phyloP scores from a whole-genome alignment of 2,797 vertebrate species.

The Mus caroli region DNA sequence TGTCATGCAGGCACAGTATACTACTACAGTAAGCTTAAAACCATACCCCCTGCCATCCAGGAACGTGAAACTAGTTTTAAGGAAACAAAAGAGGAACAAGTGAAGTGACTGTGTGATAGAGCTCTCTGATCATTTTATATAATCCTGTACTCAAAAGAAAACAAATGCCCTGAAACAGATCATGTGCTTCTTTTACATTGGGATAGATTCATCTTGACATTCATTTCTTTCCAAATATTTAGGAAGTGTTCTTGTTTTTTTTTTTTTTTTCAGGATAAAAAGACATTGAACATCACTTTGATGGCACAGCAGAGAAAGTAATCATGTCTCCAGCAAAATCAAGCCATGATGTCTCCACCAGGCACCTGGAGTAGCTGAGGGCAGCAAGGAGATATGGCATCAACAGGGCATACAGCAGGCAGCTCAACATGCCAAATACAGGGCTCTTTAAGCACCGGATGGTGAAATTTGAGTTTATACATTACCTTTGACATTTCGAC shows the following conservation, averaged over 20 bases:
- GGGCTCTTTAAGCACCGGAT: constrained; percentile 87
- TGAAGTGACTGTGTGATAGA: constrained; percentile 87
- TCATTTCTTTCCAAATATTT: constrained; percentile 62
- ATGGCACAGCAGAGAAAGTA: constrained; percentile 70
- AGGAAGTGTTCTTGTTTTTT: constrained; percentile 18
- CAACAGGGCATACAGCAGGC: constrained; percentile 91
- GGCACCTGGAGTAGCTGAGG: constrained; percentile 76
- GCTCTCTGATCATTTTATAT: constrained; percentile 75
- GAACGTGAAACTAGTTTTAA: constrained; percentile 93
- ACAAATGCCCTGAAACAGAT: constrained; percentile 71
- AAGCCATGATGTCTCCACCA: constrained; percentile 80
- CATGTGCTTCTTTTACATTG: constrained; percentile 41
- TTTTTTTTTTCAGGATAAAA: constrained; percentile 77
- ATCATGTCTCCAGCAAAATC: constrained; percentile 80
- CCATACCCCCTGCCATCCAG: constrained; percentile 97
- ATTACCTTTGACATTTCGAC: constrained; percentile 98
- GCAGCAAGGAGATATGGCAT: constrained; percentile 85
- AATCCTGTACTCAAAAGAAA: constrained; percentile 67
- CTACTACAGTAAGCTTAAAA: constrained; percentile 93
- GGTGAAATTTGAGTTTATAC: constrained; percentile 84
- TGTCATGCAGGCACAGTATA: constrained; percentile 89
- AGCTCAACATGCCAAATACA: constrained; percentile 88
- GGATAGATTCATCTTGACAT: constrained; percentile 41
- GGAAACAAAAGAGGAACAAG: constrained; percentile 91
- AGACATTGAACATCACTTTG: constrained; percentile 67